Base-by-base conservation (phyloP, 1,140 invertebrate genomes). In the Drosophila ambigua region DNA sequence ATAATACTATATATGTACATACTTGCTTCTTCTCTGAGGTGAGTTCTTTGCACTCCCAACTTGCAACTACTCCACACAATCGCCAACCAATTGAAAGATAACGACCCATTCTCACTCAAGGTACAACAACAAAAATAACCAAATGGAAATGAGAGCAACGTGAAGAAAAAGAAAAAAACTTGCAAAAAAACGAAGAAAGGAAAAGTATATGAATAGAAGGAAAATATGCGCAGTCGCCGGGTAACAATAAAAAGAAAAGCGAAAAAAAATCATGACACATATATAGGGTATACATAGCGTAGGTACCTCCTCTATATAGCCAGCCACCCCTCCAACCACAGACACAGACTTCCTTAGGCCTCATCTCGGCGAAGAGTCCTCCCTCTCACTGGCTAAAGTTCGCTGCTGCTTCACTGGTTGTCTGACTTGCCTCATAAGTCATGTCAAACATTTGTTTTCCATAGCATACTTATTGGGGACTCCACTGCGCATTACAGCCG, bases 71-170 rank as follows among this genome's bases (percentile, higher is more conserved):
- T 13, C 35, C 35, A 39, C 13, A 13, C 35, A 39, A 39, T 39
- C 11, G 35, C 69, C 66, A 51, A 44, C 63, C 52, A 61, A 76
- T 76, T 53, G 69, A 76, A 76, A 67, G 69, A 73, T 73, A 73
- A 73, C 68, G 62, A 61, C 55, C 45, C 69, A 39, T 39, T 39
- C 35, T 13, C 35, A 39, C 35, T 11, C 1, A 39, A 39, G 35
- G 35, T 13, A 39, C 35, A 39, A 39, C 9, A 39, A 39, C 9
- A 39, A 13, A 5, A 5, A 39, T 4, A 39, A 39, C 4, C 5
- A 39, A 39, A 39, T 39, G 35, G 35, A 39, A 39, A 39, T 39
- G 35, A 39, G 35, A 39, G 35, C 35, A 39, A 39, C 13, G 35
- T 39, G 35, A 7, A 28, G 11, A 11, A 13, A 39, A 39, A 39